phyloP scores from a whole-genome alignment of 1,140 invertebrate species.

The Drosophila ogumai region DNA sequence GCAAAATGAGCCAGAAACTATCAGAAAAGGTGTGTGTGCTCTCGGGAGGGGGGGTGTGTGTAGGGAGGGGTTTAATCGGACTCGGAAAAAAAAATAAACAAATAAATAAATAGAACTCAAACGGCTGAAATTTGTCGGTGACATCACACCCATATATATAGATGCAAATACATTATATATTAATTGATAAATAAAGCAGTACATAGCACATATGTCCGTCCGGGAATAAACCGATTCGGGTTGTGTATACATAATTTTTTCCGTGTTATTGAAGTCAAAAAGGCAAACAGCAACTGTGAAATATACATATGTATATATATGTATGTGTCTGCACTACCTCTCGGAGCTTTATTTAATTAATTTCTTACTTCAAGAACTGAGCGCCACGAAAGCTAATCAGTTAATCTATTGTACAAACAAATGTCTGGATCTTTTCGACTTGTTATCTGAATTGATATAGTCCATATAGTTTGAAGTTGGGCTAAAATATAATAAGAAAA shows the following conservation, averaged over 20 bases:
- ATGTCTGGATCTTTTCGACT: background rate
- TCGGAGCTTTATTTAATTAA: slow-evolving; percentile 27
- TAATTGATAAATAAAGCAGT: slow-evolving; percentile 33
- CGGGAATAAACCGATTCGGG: slow-evolving; percentile 35
- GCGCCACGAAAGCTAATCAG: slow-evolving; percentile 11
- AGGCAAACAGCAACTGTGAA: slow-evolving; percentile 21
- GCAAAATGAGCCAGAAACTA: slow-evolving; percentile 75
- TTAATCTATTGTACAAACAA: slow-evolving; percentile 9
- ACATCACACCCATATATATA: slow-evolving; percentile 10
- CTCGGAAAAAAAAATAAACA: slow-evolving; percentile 11
- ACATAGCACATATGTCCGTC: slow-evolving; percentile 29
- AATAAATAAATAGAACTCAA: slow-evolving; percentile 31
- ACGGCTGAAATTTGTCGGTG: slow-evolving; percentile 34
- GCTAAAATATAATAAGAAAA: too few species aligned
- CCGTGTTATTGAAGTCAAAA: slow-evolving; percentile 32
- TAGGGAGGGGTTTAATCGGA: slow-evolving; percentile 26
- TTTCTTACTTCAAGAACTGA: slow-evolving; percentile 14
- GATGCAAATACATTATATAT: slow-evolving; percentile 30
- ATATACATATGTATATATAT: background rate
- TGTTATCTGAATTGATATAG: background rate
- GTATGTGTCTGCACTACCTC: background rate
- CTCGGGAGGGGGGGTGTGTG: slow-evolving; percentile 1
- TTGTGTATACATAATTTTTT: slow-evolving; percentile 45
- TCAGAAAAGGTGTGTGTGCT: slow-evolving; percentile 45
- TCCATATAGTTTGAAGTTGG: background rate